Base-by-base conservation (phyloP, 2,797 vertebrate species). In the Mormyrus proboscirostris region DNA sequence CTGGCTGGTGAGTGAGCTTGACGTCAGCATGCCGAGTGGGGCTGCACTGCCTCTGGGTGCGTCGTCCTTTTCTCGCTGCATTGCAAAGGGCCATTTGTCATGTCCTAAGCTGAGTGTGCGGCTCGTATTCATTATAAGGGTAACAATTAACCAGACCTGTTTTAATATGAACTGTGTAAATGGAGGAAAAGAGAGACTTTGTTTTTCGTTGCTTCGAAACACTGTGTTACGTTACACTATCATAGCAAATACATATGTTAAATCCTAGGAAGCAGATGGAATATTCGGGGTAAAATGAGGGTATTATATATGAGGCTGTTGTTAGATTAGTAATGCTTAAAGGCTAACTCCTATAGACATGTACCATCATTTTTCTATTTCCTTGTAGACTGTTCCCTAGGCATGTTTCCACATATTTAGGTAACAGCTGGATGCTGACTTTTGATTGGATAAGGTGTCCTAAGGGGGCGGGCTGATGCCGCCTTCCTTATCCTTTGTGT, bases 1-100 rank as follows among this genome's bases (percentile, higher is more conserved):
- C 89, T 99, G 98, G 98, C 94, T 99, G 97, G 98, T 99, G 94
- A 98, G 97, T 96, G 22, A 22, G 65, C 57, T 44, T 57, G 29
- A 25, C 88, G 16, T 8, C 14, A 12, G 3, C 29, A 5, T 73
- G 38, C 10, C 2, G 25, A 73, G 38, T 0, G 29, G 29, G 65
- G 65, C 10, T n/a, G 38, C 51, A 51, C 57, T 89, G 79, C 41
- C 76, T 69, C 90, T 38, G 8, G 62, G 82, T 19, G 12, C 65
- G 4, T 73, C 12, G 29, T 14, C 33, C 10, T 69, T 69, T 29
- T 69, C 9, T 69, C 10, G 4, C 65, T 73, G 65, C 29, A 73
- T 73, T 33, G 29, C 65, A 33, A 33, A 73, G 65, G 65, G 49
- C 38, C 86, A 29, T 85, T 88, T n/a, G 3, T 89, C 57, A 85